Conservation (phyloP, 1,140 invertebrate genomes). For the Lanistes nyassanus region DNA sequence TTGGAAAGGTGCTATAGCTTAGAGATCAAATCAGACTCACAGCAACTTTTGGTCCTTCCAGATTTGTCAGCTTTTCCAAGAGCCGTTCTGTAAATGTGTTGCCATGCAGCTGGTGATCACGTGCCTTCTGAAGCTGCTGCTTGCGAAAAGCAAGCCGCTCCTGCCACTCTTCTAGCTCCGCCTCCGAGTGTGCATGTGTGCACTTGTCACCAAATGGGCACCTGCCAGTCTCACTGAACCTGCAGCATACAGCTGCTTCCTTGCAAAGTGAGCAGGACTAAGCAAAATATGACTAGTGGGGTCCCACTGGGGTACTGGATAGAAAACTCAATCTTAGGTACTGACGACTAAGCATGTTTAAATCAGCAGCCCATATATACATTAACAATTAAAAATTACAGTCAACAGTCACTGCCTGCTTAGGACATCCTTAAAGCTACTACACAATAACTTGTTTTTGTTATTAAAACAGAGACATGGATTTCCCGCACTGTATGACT, state of each 20-base stretch:
- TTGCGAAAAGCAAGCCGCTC: conserved; percentile 76
- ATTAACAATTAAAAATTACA: too few species aligned
- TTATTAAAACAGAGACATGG: too few species aligned
- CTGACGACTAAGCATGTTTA: too few species aligned
- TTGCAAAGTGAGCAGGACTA: not conserved
- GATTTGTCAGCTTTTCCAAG: conserved; percentile 71
- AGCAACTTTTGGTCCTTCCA: conserved; percentile 57
- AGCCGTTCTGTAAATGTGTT: conserved; percentile 76
- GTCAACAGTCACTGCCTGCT: too few species aligned
- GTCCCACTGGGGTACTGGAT: too few species aligned
- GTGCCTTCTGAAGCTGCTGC: conserved; percentile 73
- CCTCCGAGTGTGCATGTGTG: conserved; percentile 79
- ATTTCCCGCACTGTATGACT: too few species aligned
- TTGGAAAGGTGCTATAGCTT: too few species aligned
- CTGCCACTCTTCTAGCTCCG: conserved; percentile 81
- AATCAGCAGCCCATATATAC: too few species aligned
- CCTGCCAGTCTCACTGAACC: conserved; percentile 61
- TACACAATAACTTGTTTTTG: too few species aligned
- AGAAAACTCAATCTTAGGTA: too few species aligned
- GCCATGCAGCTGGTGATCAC: conserved; percentile 76
- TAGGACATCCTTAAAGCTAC: too few species aligned
- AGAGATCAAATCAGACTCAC: conserved; percentile 41
- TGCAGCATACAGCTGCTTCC: conserved; percentile 22
- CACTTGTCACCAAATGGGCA: conserved; percentile 79
- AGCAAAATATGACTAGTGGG: too few species aligned